Conservation (phyloP, 2,888 invertebrate genomes). For the Brenthis daphne region DNA sequence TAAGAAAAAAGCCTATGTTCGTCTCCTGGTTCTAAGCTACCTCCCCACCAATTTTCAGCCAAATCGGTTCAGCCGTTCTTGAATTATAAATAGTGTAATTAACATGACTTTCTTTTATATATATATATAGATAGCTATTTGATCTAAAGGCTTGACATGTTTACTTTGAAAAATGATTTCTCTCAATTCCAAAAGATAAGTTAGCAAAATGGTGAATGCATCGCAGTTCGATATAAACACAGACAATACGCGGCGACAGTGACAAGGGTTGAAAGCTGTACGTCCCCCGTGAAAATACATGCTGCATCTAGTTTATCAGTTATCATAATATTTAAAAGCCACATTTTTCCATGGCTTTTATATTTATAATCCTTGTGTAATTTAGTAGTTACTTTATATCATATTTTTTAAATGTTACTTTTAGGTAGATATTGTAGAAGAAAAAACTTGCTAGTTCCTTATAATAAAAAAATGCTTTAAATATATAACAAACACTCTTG, state of each 20-base stretch:
- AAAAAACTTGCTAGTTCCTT: too few relatives aligned
- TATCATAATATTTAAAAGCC: conserved; percentile 59
- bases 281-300: conserved; percentile 69
- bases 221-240: conserved; percentile 68
- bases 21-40: too few relatives aligned
- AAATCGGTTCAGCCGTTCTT: too few relatives aligned
- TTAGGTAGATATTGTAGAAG: too few relatives aligned
- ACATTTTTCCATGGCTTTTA: conserved; percentile 18
- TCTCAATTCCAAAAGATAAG: conserved; percentile 21
- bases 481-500: too few relatives aligned
- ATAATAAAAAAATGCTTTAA: too few relatives aligned
- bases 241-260: conserved; percentile 71
- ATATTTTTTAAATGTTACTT: background rate
- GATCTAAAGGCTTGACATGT: too few relatives aligned
- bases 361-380: conserved; percentile 10
- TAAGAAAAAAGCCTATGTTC: too few relatives aligned
- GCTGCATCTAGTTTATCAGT: conserved; percentile 59
- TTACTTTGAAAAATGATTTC: conserved; percentile 15
- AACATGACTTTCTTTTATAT: too few relatives aligned
- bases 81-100: too few relatives aligned
- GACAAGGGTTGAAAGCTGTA: conserved; percentile 70
- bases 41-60: too few relatives aligned
- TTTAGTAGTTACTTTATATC: conserved; percentile 9
- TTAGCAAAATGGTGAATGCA: conserved; percentile 26
- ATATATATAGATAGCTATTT: too few relatives aligned